phyloP scores from a whole-genome alignment of 2,113 vertebrate genomes.

The Acrocephalus arundinaceus region DNA sequence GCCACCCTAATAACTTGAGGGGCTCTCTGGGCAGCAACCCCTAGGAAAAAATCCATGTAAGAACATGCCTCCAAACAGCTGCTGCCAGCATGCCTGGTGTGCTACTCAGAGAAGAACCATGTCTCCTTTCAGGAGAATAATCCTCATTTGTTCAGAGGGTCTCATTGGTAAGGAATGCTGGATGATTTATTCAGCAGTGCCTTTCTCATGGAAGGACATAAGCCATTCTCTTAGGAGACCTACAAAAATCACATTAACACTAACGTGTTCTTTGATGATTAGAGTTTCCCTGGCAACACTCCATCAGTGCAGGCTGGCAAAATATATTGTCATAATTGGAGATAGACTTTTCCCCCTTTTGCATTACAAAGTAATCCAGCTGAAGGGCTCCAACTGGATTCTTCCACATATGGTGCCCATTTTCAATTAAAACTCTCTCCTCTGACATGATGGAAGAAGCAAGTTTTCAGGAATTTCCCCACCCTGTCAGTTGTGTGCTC shows the following conservation, averaged over 20 bases:
- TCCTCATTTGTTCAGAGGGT: not conserved
- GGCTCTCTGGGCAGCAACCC: not conserved
- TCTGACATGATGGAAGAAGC: not conserved
- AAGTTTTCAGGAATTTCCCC: not conserved
- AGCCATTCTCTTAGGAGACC: slow-evolving; percentile 11
- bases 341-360: not conserved
- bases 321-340: not conserved
- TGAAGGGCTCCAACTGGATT: not conserved
- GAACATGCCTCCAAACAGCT: not conserved
- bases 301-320: not conserved
- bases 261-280: slow-evolving; percentile 24
- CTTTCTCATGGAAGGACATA: slow-evolving; percentile 25
- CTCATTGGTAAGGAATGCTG: not conserved
- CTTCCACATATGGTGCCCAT: not conserved
- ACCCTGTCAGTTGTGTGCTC: not conserved
- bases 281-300: slow-evolving; percentile 31
- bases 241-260: slow-evolving; percentile 2
- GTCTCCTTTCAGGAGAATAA: not conserved
- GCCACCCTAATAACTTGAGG: not conserved
- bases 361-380: not conserved
- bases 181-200: slow-evolving; percentile 10
- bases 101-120: not conserved
- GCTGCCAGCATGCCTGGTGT: not conserved
- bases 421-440: not conserved
- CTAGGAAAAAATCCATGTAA: not conserved